phyloP scores from a whole-genome alignment of 2,797 vertebrate genomes.

The Simalia tracyae region DNA sequence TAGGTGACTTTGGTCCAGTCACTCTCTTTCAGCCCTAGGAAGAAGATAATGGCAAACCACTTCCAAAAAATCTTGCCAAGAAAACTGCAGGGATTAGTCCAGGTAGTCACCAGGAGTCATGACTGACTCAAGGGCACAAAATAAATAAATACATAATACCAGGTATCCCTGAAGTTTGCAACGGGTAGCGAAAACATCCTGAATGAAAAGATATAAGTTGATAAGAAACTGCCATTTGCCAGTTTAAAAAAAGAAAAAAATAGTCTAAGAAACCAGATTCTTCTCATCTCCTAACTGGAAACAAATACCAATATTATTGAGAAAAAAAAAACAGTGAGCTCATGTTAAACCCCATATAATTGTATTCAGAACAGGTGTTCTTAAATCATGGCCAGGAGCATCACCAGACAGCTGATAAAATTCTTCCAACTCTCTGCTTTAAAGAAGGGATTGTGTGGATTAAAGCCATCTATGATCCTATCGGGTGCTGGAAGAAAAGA shows the following conservation, averaged over 20 bases:
- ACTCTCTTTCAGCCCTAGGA: too few relatives aligned
- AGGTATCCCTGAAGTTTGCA: not conserved
- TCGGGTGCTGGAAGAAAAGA: not conserved
- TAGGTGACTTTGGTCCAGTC: not conserved
- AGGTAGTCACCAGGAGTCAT: too few relatives aligned
- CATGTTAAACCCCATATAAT: not conserved
- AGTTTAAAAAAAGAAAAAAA: not conserved
- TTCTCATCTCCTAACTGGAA: not conserved
- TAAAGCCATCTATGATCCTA: not conserved
- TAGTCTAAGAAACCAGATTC: not conserved
- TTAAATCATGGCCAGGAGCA: slow-evolving; percentile 3
- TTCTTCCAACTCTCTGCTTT: not conserved
- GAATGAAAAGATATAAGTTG: not conserved
- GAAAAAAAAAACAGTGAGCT: not conserved
- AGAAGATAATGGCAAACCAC: too few relatives aligned
- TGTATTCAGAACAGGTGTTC: not conserved
- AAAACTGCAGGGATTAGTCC: too few relatives aligned
- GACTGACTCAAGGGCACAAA: not conserved
- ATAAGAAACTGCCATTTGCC: not conserved
- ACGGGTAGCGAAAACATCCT: not conserved
- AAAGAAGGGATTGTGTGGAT: slow-evolving; percentile 10
- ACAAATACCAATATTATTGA: not conserved
- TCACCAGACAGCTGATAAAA: slow-evolving; percentile 2
- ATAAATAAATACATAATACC: not conserved
- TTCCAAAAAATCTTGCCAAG: too few relatives aligned